Conservation (phyloP, 2,797 vertebrate genomes). For the Scyliorhinus canicula region DNA sequence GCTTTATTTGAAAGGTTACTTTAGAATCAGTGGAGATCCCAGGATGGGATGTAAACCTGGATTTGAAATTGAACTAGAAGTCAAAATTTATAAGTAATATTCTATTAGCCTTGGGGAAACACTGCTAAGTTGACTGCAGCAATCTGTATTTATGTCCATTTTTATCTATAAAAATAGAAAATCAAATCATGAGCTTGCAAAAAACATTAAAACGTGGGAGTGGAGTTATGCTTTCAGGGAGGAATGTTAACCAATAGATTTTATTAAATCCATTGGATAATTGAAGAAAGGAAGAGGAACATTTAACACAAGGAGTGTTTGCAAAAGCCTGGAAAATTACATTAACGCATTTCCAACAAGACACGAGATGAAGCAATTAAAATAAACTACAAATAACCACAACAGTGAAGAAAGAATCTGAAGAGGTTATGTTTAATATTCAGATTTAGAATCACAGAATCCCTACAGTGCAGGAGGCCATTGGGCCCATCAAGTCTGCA, state of each 20-base stretch:
- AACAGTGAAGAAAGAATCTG: not conserved
- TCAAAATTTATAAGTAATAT: not conserved
- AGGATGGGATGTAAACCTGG: not conserved
- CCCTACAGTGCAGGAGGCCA: too few species aligned
- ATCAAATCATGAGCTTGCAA: not conserved
- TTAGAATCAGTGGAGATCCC: not conserved
- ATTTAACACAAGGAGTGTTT: not conserved
- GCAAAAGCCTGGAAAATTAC: not conserved
- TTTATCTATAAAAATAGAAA: not conserved
- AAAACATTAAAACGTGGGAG: not conserved
- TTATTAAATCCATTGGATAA: not conserved
- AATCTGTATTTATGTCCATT: not conserved
- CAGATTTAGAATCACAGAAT: too few species aligned
- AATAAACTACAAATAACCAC: not conserved
- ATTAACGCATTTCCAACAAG: not conserved
- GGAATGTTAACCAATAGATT: not conserved
- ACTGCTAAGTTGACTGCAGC: not conserved
- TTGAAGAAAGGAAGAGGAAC: not conserved
- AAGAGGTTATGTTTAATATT: not conserved
- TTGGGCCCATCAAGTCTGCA: too few species aligned
- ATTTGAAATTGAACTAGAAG: not conserved
- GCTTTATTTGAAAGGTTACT: not conserved
- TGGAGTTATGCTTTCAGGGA: not conserved
- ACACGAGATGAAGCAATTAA: not conserved
- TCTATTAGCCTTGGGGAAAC: not conserved